A percentile compares a stretch with the other conserved stretches of the same genome.
phyloP scores from a whole-genome alignment of 1,140 invertebrate species.

The Lordiphosa clarofinis region DNA sequence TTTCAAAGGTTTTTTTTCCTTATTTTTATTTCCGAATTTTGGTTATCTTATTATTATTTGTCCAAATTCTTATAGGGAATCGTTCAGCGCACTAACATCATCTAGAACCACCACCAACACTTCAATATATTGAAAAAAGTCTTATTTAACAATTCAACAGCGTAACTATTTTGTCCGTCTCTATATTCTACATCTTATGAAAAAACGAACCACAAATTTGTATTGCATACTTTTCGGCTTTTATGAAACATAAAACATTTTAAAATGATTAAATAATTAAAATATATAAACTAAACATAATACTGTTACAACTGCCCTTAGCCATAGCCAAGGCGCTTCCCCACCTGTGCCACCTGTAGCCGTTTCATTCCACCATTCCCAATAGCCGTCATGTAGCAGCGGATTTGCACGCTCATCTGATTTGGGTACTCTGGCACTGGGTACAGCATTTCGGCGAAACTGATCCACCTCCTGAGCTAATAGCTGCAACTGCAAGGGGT shows the following conservation, averaged over 20 bases:
- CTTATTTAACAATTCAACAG: too few relatives aligned
- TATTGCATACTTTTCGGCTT: conserved; percentile 16
- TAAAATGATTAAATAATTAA: neutral
- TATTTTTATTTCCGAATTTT: too few relatives aligned
- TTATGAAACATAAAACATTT: neutral
- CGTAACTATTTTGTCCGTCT: too few relatives aligned
- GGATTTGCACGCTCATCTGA: conserved; percentile 48
- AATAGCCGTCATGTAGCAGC: conserved; percentile 39
- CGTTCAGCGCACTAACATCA: too few relatives aligned
- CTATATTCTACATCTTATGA: too few relatives aligned
- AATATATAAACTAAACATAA: neutral
- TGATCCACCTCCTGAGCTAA: conserved; percentile 58
- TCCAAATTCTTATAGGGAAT: too few relatives aligned
- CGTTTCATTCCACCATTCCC: conserved; percentile 68
- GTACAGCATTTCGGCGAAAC: conserved; percentile 27
- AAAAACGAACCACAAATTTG: too few relatives aligned
- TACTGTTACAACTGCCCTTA: neutral
- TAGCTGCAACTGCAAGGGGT: conserved; percentile 47
- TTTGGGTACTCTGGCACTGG: conserved; percentile 32
- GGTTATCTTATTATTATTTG: too few relatives aligned
- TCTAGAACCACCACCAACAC: too few relatives aligned
- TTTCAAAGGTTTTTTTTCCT: too few relatives aligned
- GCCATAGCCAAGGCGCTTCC: neutral
- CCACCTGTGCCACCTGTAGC: conserved; percentile 5
- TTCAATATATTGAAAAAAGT: too few relatives aligned